A percentile compares a stretch with the other conserved stretches of the same genome.
These are phyloP conservation scores for Aspiorhynchus laticeps DNA, from an alignment of 2,113 vertebrate genomes.

Conservation along the genomic window DNA sequence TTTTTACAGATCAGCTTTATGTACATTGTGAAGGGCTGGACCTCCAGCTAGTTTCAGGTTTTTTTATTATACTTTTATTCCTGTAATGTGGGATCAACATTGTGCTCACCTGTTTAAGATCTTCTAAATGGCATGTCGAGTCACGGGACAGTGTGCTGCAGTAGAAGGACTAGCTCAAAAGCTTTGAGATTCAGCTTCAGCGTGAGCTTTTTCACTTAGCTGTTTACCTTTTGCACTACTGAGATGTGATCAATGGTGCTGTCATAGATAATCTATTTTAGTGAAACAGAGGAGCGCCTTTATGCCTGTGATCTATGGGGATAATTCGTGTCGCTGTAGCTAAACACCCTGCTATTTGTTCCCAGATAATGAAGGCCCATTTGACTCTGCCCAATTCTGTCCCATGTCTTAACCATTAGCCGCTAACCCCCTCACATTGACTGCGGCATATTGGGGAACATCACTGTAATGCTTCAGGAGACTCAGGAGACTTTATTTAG, in stretches of 20 bases:
- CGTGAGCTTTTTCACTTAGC: constrained; percentile 53
- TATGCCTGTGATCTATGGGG: constrained; percentile 66
- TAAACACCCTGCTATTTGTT: constrained; percentile 70
- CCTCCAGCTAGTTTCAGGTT: constrained; percentile 37
- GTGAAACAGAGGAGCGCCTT: constrained; percentile 60
- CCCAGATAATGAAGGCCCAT: constrained; percentile 70
- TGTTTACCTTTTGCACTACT: constrained; percentile 60
- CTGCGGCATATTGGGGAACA: neutral
- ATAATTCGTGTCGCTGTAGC: constrained; percentile 63
- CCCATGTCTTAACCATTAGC: constrained; percentile 61
- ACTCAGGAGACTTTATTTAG: constrained; percentile 21
- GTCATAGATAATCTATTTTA: constrained; percentile 69
- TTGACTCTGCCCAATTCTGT: constrained; percentile 65
- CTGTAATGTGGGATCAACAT: constrained; percentile 66
- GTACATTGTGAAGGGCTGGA: constrained; percentile 23
- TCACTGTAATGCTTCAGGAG: constrained; percentile 17
- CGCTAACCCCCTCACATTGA: constrained; percentile 2
- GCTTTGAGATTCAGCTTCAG: constrained; percentile 57
- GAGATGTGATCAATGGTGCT: constrained; percentile 69
- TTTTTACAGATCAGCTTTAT: constrained; percentile 40
- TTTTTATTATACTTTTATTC: constrained; percentile 62
- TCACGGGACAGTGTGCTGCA: constrained; percentile 61
- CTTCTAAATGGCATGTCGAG: constrained; percentile 69
- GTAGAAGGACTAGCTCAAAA: constrained; percentile 67
- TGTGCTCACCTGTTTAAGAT: constrained; percentile 69